These are phyloP conservation scores for Mesochorus sp. DNA, from an alignment of 2,888 invertebrate genomes.

Conservation along the genomic window DNA sequence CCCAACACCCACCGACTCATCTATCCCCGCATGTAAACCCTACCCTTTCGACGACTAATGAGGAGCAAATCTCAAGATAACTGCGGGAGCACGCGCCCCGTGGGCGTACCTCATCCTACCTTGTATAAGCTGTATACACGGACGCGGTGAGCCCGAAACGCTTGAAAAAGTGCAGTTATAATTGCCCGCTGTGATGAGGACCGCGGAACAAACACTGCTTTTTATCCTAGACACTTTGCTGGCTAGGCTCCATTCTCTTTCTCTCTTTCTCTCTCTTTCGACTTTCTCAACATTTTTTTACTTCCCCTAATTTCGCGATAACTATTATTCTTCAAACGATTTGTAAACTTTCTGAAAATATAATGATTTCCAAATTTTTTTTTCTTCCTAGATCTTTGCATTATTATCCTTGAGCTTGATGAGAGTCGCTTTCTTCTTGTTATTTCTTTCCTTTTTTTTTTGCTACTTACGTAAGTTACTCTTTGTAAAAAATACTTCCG, in stretches of 20 bases:
- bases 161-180: slow-evolving; percentile 68
- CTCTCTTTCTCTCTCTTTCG: background rate
- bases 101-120: slow-evolving; percentile 55
- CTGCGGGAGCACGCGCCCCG: slow-evolving; percentile 72
- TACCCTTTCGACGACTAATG: slow-evolving; percentile 71
- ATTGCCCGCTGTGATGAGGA: slow-evolving; percentile 67
- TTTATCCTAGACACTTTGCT: slow-evolving; percentile 55
- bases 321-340: slow-evolving; percentile 51
- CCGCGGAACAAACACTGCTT: slow-evolving; percentile 62
- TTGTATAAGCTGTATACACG: slow-evolving; percentile 61
- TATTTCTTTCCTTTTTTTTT: background rate
- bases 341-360: slow-evolving; percentile 48
- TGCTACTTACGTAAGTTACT: too few species aligned
- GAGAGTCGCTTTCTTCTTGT: too few species aligned
- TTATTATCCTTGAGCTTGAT: background rate
- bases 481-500: too few species aligned
- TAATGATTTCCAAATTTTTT: slow-evolving; percentile 5
- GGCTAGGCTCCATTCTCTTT: slow-evolving; percentile 3
- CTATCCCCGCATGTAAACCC: slow-evolving; percentile 60
- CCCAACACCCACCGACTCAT: slow-evolving; percentile 35
- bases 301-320: slow-evolving; percentile 48
- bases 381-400: background rate
- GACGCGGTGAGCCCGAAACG: slow-evolving; percentile 43
- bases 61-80: slow-evolving; percentile 79
- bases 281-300: slow-evolving; percentile 24